These are phyloP conservation scores for Saguinus midas DNA, from an alignment of 2,113 vertebrate species.

Conservation along the genomic window DNA sequence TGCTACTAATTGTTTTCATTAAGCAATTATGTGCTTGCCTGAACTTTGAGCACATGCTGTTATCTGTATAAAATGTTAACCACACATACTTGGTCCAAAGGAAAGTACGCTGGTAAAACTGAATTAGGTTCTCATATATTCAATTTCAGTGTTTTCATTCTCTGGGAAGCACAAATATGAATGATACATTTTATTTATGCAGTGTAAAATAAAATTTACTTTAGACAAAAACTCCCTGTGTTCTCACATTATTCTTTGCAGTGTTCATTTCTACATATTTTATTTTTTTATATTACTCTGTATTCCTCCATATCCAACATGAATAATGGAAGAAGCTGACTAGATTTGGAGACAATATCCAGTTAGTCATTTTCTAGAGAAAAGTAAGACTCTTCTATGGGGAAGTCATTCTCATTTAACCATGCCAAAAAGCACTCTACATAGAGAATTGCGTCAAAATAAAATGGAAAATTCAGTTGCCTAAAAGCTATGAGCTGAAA, in stretches of 20 bases:
- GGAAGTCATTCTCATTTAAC: neutral
- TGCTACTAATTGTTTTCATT: slow-evolving; percentile 76
- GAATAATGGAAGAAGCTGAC: neutral
- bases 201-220: neutral
- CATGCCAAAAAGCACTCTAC: neutral
- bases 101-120: neutral
- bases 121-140: neutral
- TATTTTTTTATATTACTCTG: neutral
- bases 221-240: neutral
- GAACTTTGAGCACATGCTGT: slow-evolving; percentile 71
- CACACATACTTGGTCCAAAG: slow-evolving; percentile 40
- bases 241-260: neutral
- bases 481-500: neutral
- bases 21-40: slow-evolving; percentile 73
- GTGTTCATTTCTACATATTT: neutral
- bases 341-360: neutral
- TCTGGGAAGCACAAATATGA: neutral
- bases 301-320: neutral
- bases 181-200: neutral
- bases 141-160: neutral
- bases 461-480: neutral
- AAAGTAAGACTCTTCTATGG: neutral
- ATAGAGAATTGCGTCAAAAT: neutral
- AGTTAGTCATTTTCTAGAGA: neutral
- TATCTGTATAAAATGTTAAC: slow-evolving; percentile 74